Conservation (phyloP, 2,113 vertebrate genomes). For the Tyrannus savana region DNA sequence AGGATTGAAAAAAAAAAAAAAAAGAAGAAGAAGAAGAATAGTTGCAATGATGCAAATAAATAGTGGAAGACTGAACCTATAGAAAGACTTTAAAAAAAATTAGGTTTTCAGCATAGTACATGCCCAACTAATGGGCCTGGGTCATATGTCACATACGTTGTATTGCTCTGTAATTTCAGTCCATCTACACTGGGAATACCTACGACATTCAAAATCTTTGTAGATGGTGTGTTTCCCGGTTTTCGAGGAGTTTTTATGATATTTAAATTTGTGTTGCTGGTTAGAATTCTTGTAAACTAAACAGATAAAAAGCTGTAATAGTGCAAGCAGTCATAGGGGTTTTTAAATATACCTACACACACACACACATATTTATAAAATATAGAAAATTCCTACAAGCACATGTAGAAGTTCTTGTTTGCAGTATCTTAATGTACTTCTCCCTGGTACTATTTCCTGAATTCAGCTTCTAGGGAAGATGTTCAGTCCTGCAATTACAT, state of each 20-base stretch:
- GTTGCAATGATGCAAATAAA: background rate
- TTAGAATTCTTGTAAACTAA: background rate
- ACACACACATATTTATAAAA: background rate
- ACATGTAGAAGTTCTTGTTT: background rate
- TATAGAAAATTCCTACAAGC: background rate
- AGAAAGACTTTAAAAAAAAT: background rate
- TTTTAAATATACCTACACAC: background rate
- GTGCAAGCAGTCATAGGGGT: background rate
- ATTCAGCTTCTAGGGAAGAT: background rate
- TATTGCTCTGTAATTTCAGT: background rate
- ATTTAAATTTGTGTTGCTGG: background rate
- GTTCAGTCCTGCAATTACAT: background rate
- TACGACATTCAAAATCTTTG: background rate
- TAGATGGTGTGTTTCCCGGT: background rate
- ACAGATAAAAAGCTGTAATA: background rate
- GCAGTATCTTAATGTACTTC: background rate
- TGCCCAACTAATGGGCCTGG: too few species aligned
- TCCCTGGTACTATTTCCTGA: background rate
- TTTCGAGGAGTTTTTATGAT: background rate
- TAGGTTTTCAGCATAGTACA: background rate
- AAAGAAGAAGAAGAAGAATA: background rate
- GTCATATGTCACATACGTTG: fast-evolving
- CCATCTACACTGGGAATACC: background rate
- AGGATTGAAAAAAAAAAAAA: background rate
- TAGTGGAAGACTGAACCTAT: background rate